phyloP scores from a whole-genome alignment of 2,113 vertebrate species.

The Calidris pygmaea region DNA sequence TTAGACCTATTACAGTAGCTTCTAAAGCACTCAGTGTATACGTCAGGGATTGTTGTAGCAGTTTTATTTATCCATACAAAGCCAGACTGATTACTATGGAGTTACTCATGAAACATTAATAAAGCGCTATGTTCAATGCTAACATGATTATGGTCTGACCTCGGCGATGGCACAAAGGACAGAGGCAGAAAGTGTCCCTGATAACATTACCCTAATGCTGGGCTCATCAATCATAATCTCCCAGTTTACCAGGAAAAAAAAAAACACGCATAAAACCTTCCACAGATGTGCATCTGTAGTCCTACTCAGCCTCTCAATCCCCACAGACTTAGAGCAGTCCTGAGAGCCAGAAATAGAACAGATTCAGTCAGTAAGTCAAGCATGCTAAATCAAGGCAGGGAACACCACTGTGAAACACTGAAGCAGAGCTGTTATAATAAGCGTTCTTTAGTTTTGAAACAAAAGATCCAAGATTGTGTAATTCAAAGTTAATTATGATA shows the following conservation, averaged over 20 bases:
- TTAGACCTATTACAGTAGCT: slow-evolving; percentile 34
- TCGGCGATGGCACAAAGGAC: slow-evolving; percentile 80
- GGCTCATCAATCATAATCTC: slow-evolving; percentile 89
- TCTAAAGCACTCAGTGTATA: slow-evolving; percentile 24
- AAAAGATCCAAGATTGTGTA: slow-evolving; percentile 51
- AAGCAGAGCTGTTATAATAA: slow-evolving; percentile 45
- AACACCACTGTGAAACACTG: slow-evolving; percentile 45
- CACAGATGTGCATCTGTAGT: slow-evolving; percentile 73
- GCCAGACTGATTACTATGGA: slow-evolving; percentile 67
- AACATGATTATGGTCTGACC: slow-evolving; percentile 86
- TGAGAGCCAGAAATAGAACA: slow-evolving; percentile 72
- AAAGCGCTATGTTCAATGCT: slow-evolving; percentile 83
- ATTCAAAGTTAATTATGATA: slow-evolving; percentile 49
- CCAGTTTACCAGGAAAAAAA: slow-evolving; percentile 65
- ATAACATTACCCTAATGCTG: slow-evolving; percentile 86
- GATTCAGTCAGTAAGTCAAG: slow-evolving; percentile 66
- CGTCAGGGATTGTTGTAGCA: slow-evolving; percentile 32
- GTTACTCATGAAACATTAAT: slow-evolving; percentile 87
- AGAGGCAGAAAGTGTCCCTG: slow-evolving; percentile 80
- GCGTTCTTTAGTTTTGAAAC: slow-evolving; percentile 55
- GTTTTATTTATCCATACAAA: slow-evolving; percentile 67
- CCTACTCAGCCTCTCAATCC: slow-evolving; percentile 63
- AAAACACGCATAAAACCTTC: slow-evolving; percentile 50
- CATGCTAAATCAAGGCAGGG: slow-evolving; percentile 64
- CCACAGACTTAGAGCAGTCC: slow-evolving; percentile 51